Percentiles rank a stretch among this genome's conserved stretches.
These are phyloP conservation scores for Scaptomyza hsui DNA, from an alignment of 1,140 invertebrate species.

Conservation along the genomic window DNA sequence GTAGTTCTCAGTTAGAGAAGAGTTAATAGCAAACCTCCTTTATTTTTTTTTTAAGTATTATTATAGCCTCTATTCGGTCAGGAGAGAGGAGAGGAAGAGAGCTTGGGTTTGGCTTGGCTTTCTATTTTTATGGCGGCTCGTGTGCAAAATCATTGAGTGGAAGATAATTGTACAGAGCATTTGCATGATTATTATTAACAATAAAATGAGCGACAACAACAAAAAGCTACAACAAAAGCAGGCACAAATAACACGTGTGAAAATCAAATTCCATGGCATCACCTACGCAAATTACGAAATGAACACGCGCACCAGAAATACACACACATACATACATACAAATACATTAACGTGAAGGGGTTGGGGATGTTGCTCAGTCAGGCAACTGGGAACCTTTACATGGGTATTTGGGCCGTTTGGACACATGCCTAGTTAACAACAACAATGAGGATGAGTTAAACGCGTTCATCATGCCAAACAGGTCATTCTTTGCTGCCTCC, in stretches of 20 bases:
- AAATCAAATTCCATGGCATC: conserved; percentile 83
- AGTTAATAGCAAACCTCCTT: no score
- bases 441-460: conserved; percentile 56
- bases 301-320: conserved; percentile 65
- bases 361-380: conserved; percentile 12
- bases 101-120: conserved; percentile 32
- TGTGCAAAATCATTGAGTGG: conserved; percentile 76
- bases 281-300: conserved; percentile 82
- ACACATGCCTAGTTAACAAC: conserved; percentile 43
- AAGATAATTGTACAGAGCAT: conserved; percentile 77
- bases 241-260: conserved; percentile 71
- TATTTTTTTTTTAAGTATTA: no score
- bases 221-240: conserved; percentile 9
- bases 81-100: not conserved
- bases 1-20: conserved; percentile 5
- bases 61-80: conserved; percentile 2
- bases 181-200: conserved; percentile 76
- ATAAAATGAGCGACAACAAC: conserved; percentile 66
- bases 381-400: conserved; percentile 8
- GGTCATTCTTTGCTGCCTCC: conserved; percentile 30
- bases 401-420: conserved; percentile 22
- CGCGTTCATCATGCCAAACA: conserved; percentile 73
- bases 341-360: no score
- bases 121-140: conserved; percentile 72
- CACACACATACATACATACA: no score